phyloP scores from a whole-genome alignment of 2,113 vertebrate species.

The Zosterops hypoxanthus region DNA sequence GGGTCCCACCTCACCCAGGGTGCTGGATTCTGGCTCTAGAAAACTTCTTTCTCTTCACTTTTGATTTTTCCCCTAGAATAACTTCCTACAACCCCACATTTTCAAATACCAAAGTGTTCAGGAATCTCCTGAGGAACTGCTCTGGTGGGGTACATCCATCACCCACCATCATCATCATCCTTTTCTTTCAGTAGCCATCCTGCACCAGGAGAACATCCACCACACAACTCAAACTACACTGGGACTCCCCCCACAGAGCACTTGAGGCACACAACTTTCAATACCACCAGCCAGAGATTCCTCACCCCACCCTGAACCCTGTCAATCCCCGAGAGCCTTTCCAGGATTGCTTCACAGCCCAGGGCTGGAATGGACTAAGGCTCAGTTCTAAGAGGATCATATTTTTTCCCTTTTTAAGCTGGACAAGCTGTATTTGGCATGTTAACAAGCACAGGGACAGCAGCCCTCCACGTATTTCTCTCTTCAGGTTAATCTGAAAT shows the following conservation, averaged over 20 bases:
- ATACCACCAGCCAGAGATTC: background rate
- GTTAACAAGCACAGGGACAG: background rate
- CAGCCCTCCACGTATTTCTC: background rate
- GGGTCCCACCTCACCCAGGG: fast-evolving
- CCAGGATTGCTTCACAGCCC: background rate
- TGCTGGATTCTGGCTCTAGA: background rate
- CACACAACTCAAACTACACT: background rate
- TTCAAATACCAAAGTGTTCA: background rate
- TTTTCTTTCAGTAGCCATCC: background rate
- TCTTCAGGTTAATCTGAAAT: background rate
- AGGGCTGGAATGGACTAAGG: background rate
- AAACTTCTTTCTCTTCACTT: background rate
- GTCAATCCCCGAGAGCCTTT: background rate
- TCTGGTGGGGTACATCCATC: background rate
- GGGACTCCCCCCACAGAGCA: background rate
- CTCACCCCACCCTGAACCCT: background rate
- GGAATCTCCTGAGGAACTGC: background rate
- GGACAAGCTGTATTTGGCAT: background rate
- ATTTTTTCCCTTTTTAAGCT: background rate
- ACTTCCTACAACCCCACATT: background rate
- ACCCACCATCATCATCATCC: background rate
- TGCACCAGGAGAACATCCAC: background rate
- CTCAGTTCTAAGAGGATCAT: background rate
- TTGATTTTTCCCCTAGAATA: background rate
- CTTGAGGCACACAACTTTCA: fast-evolving